A percentile compares a stretch with the other conserved stretches of the same genome.
Conservation (phyloP, 2,888 invertebrate genomes). For the Dioctria linearis region DNA sequence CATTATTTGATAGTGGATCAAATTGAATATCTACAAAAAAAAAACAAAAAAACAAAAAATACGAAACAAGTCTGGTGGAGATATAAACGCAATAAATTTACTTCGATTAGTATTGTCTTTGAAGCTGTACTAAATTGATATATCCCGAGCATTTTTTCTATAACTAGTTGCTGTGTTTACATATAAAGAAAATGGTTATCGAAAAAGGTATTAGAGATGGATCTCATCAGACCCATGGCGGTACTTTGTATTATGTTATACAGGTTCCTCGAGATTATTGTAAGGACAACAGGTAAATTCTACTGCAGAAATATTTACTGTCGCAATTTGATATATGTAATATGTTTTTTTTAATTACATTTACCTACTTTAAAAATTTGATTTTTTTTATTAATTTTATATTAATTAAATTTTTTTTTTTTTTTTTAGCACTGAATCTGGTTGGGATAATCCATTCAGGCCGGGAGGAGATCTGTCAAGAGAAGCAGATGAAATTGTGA, state of each 20-base stretch:
- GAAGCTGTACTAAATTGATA: too few relatives aligned
- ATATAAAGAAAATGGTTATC: background rate
- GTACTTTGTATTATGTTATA: constrained; percentile 80
- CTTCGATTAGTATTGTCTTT: too few relatives aligned
- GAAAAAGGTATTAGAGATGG: background rate
- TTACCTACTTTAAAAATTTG: too few relatives aligned
- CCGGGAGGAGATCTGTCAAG: constrained; percentile 93
- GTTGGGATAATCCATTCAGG: constrained; percentile 98
- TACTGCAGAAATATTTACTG: too few relatives aligned
- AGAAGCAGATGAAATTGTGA: constrained; percentile 95
- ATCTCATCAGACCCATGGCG: constrained; percentile 76
- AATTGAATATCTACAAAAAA: background rate
- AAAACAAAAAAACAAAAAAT: too few relatives aligned
- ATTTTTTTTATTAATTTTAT: too few relatives aligned
- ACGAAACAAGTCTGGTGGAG: too few relatives aligned
- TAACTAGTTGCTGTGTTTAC: background rate
- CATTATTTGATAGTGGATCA: background rate
- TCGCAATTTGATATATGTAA: too few relatives aligned
- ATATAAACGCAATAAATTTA: too few relatives aligned
- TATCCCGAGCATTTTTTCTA: too few relatives aligned
- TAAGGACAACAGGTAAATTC: constrained; percentile 53
- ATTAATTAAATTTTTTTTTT: background rate
- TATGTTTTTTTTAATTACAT: too few relatives aligned
- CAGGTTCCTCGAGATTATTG: constrained; percentile 72
- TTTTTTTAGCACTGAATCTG: constrained; percentile 88